Evolutionary conservation across 2,888 invertebrate species (phyloP), one percentile per base, ranked within the genome.

Genomic region (Agriopis leucophaearia): DNA sequence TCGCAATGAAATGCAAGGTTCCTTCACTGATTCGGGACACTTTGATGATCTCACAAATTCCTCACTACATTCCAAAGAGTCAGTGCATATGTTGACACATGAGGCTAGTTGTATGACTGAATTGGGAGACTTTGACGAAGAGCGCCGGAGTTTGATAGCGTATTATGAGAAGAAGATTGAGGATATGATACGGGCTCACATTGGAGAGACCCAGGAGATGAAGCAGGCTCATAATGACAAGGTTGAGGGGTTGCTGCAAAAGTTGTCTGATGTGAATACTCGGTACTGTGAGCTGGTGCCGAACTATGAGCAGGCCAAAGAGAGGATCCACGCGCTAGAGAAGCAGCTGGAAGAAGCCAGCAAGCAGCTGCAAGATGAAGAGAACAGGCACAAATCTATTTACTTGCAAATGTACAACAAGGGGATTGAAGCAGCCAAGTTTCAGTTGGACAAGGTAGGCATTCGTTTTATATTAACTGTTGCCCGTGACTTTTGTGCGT

Each of bases 11-110:
- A 95, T 96, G 94, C 96, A 96, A 78, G 96, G 96, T 73, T 97
- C 97, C 38, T 96, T 97, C 81, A 96, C 97, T 64, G 97, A 97
- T 88, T 97, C 97, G 8, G 98, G 98, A 51, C 97, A 97, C 90
- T 97, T 96, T 88, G 98, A 98, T 86, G 97, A 97, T 89, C 93
- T 96, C 78, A 96, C 96, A 16, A 96, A 96, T 79, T 96, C 97
- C 59, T 96, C 97, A 63, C 93, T 97, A 71, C 96, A 96, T 88
- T 97, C 97, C 66, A 97, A 96, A 89, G 97, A 97, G 81, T 96
- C 96, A n/a, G 94, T 95, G 62, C 92, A 92, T 72, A 92, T 94
- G 79, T 85, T 93, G 44, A 93, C 94, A 58, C 94, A 95, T 81
- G 95, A 95, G 75, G 94, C 89, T 50, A 91, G 92, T 27, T 94